Evolutionary conservation across 2,888 invertebrate species (phyloP).

Genomic region (Nomada fucata): DNA sequence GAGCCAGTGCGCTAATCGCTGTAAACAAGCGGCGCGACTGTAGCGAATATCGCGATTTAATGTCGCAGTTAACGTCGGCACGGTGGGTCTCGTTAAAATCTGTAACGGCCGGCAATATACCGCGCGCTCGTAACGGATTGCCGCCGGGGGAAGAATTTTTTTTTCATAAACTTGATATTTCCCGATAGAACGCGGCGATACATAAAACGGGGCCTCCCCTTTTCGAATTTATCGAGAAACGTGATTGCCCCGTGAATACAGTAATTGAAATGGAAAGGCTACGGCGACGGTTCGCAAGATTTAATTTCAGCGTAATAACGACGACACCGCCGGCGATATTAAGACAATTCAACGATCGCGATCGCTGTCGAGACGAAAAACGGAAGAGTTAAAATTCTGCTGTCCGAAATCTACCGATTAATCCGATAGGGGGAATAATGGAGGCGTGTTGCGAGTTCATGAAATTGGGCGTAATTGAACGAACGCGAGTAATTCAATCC

Average conservation of each 20-base stretch:
- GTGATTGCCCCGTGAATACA: background rate
- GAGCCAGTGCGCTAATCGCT: background rate
- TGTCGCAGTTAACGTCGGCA: background rate
- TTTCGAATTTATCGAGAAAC: background rate
- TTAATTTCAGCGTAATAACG: no score
- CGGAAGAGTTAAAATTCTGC: no score
- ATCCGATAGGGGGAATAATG: conserved; percentile 28
- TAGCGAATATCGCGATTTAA: background rate
- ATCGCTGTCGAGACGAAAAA: no score
- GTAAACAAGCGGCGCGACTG: background rate
- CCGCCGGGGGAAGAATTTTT: background rate
- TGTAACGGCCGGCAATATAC: background rate
- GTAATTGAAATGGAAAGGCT: no score
- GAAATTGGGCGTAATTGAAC: conserved; percentile 47
- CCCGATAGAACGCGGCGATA: conserved; percentile 5
- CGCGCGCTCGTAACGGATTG: background rate
- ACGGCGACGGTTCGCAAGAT: no score
- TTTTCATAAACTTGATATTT: conserved; percentile 13
- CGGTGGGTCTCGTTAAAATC: background rate
- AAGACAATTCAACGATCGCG: no score
- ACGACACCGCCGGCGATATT: no score
- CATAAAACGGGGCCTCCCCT: background rate
- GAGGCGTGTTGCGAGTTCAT: conserved; percentile 38
- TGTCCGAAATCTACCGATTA: background rate
- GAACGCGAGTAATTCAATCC: conserved; percentile 50